phyloP scores from a whole-genome alignment of 1,140 invertebrate species.

The Sarcophaga bullata region DNA sequence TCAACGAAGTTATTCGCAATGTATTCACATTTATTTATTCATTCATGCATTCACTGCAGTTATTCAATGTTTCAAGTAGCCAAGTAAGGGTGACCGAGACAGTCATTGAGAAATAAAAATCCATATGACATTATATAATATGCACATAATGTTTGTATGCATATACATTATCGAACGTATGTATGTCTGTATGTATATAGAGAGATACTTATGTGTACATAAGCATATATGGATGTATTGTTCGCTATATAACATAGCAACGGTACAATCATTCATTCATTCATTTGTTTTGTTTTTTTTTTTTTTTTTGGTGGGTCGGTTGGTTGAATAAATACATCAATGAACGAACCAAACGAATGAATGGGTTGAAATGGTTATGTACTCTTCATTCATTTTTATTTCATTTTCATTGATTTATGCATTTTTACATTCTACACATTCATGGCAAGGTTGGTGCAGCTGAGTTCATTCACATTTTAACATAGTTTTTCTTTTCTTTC shows the following conservation, averaged over 20 bases:
- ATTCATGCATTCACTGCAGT: no score
- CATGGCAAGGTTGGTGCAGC: conserved; percentile 39
- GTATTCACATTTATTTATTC: background rate
- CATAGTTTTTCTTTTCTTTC: conserved; percentile 18
- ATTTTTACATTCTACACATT: conserved; percentile 16
- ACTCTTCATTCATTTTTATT: conserved; percentile 27
- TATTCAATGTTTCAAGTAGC: no score
- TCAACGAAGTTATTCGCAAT: background rate
- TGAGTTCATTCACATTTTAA: conserved; percentile 39
- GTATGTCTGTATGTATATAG: no score
- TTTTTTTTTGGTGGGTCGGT: background rate
- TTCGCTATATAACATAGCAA: background rate
- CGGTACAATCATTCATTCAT: background rate
- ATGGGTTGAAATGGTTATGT: background rate
- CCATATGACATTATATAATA: no score
- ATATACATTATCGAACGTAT: no score
- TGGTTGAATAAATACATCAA: background rate
- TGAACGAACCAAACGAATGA: background rate
- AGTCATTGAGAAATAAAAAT: no score
- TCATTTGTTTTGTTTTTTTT: background rate
- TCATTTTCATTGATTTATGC: conserved; percentile 28
- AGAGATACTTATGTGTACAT: no score
- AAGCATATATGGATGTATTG: background rate
- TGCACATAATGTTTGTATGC: no score
- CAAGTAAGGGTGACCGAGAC: no score